Evolutionary conservation across 2,888 invertebrate species (phyloP).

Genomic region (Acronicta leporina): DNA sequence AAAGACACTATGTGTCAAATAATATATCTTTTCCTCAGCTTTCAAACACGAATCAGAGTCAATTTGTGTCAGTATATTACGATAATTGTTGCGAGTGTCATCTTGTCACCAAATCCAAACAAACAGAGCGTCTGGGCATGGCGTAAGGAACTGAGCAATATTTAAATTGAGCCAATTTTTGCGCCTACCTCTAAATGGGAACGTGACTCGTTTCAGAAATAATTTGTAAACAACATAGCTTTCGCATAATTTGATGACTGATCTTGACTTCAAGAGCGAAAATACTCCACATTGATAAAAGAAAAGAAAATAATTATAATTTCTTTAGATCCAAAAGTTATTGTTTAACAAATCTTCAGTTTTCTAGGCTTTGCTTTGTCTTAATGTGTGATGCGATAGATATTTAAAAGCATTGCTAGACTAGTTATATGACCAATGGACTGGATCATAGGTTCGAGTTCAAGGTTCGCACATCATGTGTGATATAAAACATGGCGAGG

Average conservation of each 20-base stretch:
- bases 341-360: conserved; percentile 52
- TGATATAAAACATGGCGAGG: too few relatives aligned
- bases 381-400: conserved; percentile 6
- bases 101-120: conserved; percentile 54
- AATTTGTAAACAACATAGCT: conserved; percentile 77
- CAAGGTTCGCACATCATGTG: too few relatives aligned
- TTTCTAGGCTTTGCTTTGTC: conserved; percentile 27
- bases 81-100: conserved; percentile 42
- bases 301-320: conserved; percentile 60
- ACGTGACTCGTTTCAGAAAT: conserved; percentile 76
- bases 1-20: background rate
- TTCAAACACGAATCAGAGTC: conserved; percentile 32
- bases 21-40: background rate
- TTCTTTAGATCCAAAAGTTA: conserved; percentile 57
- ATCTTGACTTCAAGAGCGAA: conserved; percentile 69
- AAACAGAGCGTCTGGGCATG: conserved; percentile 42
- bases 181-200: conserved; percentile 65
- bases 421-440: too few relatives aligned
- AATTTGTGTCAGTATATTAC: conserved; percentile 42
- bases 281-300: conserved; percentile 68
- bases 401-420: too few relatives aligned
- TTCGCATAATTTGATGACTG: conserved; percentile 78
- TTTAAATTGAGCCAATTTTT: conserved; percentile 74
- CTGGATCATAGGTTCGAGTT: too few relatives aligned
- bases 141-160: conserved; percentile 61